Percentiles rank a stretch among this genome's conserved stretches.
phyloP scores from a whole-genome alignment of 2,113 vertebrate species.

The Phycodurus eques region DNA sequence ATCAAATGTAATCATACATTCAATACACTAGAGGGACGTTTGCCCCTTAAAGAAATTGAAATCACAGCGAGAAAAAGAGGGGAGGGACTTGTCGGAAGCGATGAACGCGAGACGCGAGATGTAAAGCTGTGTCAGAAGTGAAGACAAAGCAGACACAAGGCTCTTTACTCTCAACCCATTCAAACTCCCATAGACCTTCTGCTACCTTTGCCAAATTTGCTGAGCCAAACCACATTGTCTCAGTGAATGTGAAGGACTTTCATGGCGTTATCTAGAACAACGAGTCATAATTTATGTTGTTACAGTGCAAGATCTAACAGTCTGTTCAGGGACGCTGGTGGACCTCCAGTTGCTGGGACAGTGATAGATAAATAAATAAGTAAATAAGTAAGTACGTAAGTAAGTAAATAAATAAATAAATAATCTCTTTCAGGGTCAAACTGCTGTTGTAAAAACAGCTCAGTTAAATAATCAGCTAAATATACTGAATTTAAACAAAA shows the following conservation, averaged over 20 bases:
- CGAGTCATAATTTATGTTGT: neutral
- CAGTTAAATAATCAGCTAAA: neutral
- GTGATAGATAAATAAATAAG: neutral
- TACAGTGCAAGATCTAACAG: neutral
- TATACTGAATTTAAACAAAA: neutral
- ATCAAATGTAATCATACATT: slow-evolving; percentile 65
- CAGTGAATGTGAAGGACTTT: neutral
- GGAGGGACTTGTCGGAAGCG: slow-evolving; percentile 7
- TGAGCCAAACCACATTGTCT: neutral
- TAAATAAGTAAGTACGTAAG: no score
- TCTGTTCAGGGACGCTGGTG: neutral
- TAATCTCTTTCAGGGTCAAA: neutral
- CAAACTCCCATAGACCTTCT: neutral
- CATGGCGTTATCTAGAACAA: neutral
- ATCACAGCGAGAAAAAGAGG: slow-evolving; percentile 38
- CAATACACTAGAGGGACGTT: slow-evolving; percentile 48
- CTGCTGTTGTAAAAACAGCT: neutral
- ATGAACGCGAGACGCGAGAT: slow-evolving; percentile 27
- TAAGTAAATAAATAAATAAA: neutral
- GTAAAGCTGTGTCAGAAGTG: slow-evolving; percentile 8
- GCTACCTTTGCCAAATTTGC: neutral
- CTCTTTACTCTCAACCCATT: neutral
- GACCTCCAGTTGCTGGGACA: neutral
- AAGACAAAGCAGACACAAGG: neutral
- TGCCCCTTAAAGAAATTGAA: slow-evolving; percentile 56